A percentile compares a stretch with the other conserved stretches of the same genome.
Conservation (phyloP, 2,113 vertebrate genomes). For the Actinemys pallida region DNA sequence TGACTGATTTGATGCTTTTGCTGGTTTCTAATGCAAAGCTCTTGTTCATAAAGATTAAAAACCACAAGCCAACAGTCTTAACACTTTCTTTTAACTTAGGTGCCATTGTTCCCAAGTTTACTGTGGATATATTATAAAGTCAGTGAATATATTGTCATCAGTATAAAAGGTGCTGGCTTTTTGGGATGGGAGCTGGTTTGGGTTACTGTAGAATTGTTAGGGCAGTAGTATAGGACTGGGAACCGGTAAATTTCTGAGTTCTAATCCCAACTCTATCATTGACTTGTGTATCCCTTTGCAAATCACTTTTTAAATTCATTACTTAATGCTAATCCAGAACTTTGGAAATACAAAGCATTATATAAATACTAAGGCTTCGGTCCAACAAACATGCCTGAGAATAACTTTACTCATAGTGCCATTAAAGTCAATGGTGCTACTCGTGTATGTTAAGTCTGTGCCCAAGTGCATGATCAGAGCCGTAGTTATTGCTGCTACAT, state of each 20-base stretch:
- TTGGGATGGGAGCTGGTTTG: neutral
- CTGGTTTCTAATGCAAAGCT: neutral
- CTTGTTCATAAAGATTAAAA: neutral
- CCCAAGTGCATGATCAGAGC: neutral
- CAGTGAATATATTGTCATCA: neutral
- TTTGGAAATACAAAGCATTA: neutral
- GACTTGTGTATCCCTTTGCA: neutral
- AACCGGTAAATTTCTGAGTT: neutral
- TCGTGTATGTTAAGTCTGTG: neutral
- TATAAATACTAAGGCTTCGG: neutral
- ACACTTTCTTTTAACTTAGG: neutral
- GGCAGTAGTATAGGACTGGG: neutral
- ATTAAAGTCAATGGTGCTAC: neutral
- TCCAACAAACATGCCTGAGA: neutral
- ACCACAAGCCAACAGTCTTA: neutral
- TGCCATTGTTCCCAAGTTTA: neutral
- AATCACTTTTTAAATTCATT: neutral
- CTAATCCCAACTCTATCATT: neutral
- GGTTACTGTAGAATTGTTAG: neutral
- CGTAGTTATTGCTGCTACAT: neutral
- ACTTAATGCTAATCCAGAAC: neutral
- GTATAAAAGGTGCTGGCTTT: neutral
- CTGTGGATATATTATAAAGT: neutral
- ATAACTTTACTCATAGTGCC: neutral
- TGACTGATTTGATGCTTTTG: slow-evolving; percentile 1